These are phyloP conservation scores for Agapornis canus DNA, from an alignment of 2,797 vertebrate species.

Conservation along the genomic window DNA sequence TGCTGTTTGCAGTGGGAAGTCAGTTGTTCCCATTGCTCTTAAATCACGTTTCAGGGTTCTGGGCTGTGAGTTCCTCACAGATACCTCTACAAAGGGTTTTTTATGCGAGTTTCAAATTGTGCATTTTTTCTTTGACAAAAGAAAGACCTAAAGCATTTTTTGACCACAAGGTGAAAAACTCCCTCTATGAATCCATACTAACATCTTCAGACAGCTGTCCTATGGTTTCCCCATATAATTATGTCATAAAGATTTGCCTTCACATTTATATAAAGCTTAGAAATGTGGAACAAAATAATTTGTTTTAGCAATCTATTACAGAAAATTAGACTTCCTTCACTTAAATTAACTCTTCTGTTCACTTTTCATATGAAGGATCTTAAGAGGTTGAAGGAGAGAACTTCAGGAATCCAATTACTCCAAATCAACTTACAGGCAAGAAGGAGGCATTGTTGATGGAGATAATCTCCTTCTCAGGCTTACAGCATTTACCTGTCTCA, in stretches of 20 bases:
- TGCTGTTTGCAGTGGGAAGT: neutral
- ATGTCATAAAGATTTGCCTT: neutral
- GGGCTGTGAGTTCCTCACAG: rapidly evolving
- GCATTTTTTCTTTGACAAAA: neutral
- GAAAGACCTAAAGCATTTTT: neutral
- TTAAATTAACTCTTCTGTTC: neutral
- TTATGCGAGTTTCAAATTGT: neutral
- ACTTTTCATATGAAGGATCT: neutral
- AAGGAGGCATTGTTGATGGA: neutral
- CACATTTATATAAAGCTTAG: neutral
- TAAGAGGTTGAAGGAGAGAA: neutral
- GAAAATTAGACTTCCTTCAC: neutral
- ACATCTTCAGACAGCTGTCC: neutral
- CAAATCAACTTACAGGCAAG: neutral
- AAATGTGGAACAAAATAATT: neutral
- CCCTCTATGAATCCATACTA: neutral
- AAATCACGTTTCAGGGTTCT: neutral
- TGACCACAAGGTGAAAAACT: neutral
- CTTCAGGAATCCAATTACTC: conserved; percentile 21
- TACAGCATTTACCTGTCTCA: neutral
- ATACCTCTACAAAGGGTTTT: neutral
- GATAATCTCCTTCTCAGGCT: neutral
- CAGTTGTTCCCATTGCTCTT: rapidly evolving
- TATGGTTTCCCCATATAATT: neutral
- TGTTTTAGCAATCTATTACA: neutral